Base-by-base conservation (phyloP, 2,113 vertebrate species). In the Phalacrocorax pelagicus region DNA sequence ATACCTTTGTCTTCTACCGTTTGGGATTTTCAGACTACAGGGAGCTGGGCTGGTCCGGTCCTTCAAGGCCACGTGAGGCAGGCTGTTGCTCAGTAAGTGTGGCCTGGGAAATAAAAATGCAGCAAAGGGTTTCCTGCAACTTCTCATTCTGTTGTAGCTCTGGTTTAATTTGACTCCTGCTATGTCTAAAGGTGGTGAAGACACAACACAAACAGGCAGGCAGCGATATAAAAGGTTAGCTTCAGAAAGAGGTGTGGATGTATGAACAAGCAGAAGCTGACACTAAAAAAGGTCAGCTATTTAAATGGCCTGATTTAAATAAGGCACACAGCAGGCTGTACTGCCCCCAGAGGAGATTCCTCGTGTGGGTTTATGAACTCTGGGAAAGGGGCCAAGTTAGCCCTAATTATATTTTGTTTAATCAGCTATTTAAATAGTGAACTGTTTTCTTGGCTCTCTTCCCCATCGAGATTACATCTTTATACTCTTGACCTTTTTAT, bases 321-420 rank as follows among this genome's bases (percentile, higher is more conserved):
- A 82, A 92, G 95, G 82, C 75, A 95, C 36, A 34, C 8, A 38
- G 93, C 78, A 92, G 95, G 83, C 69, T 87, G 12, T 40, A 75
- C 65, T 67, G 57, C 55, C 95, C 96, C 80, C 95, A 47, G 46
- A 77, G 94, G 94, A 96, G 78, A 84, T 90, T 86, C 87, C 81
- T 92, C 81, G 54, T 95, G 92, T 97, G 73, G n/a, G 21, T 97
- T 98, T 98, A 97, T 94, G 97, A 97, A 98, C 96, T 98, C 97
- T 93, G 97, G 98, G 97, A 97, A 92, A 96, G 92, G 71, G 96
- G 94, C 96, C 97, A 98, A 92, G 86, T 89, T 91, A 96, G 80
- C 77, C 84, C 83, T 98, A 97, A 97, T 98, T 97, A 96, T 97
- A 97, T 97, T 98, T 97, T 97, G 95, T 98, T 97, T 98, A 98